Conservation (phyloP, 2,797 vertebrate species). For the Leucoraja ocellata region DNA sequence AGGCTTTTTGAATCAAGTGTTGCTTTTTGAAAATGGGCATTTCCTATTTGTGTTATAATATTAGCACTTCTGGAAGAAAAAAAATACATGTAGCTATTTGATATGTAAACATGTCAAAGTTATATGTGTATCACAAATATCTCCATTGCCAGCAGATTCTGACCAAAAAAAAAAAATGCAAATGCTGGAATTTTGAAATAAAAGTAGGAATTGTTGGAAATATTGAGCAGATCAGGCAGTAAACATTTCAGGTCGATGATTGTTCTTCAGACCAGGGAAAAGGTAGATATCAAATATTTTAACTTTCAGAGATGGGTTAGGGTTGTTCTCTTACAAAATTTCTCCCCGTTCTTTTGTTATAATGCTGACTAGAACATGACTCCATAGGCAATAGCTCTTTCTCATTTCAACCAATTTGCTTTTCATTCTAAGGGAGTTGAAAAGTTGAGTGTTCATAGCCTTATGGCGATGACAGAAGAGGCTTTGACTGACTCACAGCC, state of each 20-base stretch:
- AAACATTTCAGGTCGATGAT: no score
- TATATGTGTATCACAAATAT: neutral
- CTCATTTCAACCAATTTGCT: neutral
- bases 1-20: neutral
- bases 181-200: no score
- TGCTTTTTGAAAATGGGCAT: neutral
- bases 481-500: neutral
- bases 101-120: neutral
- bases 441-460: neutral
- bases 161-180: neutral
- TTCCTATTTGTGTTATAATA: conserved; percentile 17
- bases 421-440: neutral
- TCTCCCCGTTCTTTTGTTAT: neutral
- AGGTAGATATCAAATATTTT: no score
- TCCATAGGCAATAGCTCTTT: neutral
- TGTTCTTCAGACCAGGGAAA: no score
- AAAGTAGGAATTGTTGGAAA: no score
- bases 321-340: neutral
- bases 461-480: neutral
- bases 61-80: neutral
- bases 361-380: neutral
- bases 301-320: no score
- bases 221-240: no score
- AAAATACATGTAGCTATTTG: neutral
- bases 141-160: neutral